Evolutionary conservation across 2,113 vertebrate genomes (phyloP).

Genomic region (Lipophrys pholis): DNA sequence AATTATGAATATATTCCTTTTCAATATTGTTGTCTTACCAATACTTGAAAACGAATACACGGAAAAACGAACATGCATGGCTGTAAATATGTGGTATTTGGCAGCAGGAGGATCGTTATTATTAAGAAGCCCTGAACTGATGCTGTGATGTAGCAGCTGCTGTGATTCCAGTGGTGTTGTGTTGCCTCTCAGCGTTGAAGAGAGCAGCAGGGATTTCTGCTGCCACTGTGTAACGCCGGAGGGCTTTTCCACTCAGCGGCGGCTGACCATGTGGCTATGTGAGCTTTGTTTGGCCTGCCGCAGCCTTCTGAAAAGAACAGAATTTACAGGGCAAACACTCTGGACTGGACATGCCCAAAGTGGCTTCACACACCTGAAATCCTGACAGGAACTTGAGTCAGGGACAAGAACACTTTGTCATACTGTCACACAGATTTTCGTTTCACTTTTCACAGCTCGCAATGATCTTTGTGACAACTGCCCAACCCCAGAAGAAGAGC

Average conservation of each 20-base stretch:
- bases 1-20: too few relatives aligned
- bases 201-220: slow-evolving; percentile 52
- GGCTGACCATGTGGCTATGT: slow-evolving; percentile 36
- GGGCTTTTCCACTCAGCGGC: slow-evolving; percentile 62
- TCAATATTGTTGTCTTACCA: too few relatives aligned
- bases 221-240: slow-evolving; percentile 40
- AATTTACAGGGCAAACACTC: slow-evolving; percentile 22
- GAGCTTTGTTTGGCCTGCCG: slow-evolving; percentile 37
- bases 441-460: neutral
- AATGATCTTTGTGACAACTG: neutral
- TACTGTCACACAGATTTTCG: neutral
- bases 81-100: too few relatives aligned
- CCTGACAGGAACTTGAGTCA: neutral
- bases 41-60: too few relatives aligned
- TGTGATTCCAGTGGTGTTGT: slow-evolving; percentile 37
- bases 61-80: too few relatives aligned
- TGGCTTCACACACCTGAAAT: neutral
- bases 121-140: slow-evolving; percentile 10
- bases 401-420: neutral
- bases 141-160: slow-evolving; percentile 16
- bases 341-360: slow-evolving; percentile 13
- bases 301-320: slow-evolving; percentile 39
- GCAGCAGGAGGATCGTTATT: too few relatives aligned
- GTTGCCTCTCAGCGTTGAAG: slow-evolving; percentile 46
- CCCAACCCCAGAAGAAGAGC: neutral